A percentile compares a stretch with the other conserved stretches of the same genome.
phyloP scores from a whole-genome alignment of 2,113 vertebrate genomes.

The Sapajus apella region DNA sequence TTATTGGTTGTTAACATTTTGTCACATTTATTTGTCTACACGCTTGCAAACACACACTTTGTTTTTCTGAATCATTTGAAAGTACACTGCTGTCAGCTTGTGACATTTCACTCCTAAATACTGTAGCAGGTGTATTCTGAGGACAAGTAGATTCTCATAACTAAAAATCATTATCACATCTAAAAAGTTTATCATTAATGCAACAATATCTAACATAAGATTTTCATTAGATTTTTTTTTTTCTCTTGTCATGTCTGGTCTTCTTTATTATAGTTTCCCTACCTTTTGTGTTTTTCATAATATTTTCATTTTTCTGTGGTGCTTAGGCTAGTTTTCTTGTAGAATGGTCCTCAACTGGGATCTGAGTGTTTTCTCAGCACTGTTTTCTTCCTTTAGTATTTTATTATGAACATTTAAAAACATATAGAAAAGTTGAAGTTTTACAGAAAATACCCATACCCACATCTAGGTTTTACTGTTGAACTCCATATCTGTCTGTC shows the following conservation, averaged over 20 bases:
- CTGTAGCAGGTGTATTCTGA: background rate
- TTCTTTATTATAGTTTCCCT: background rate
- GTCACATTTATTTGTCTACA: background rate
- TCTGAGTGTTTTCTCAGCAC: background rate
- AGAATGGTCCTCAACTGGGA: background rate
- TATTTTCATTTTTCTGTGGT: background rate
- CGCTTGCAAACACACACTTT: background rate
- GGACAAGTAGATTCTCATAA: background rate
- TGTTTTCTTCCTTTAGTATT: background rate
- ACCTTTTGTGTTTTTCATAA: background rate
- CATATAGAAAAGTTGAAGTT: background rate
- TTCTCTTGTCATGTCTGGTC: background rate
- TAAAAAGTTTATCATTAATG: background rate
- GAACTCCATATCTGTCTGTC: background rate
- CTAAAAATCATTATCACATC: background rate
- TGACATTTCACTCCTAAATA: background rate
- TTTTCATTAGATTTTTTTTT: background rate
- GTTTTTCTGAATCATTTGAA: background rate
- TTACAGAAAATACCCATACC: background rate
- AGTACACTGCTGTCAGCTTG: background rate
- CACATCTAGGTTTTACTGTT: background rate
- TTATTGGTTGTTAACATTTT: background rate
- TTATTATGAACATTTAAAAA: background rate
- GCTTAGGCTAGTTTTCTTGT: background rate
- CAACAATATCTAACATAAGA: background rate